Evolutionary conservation across 2,113 vertebrate species (phyloP).

Genomic region (Redunca redunca): DNA sequence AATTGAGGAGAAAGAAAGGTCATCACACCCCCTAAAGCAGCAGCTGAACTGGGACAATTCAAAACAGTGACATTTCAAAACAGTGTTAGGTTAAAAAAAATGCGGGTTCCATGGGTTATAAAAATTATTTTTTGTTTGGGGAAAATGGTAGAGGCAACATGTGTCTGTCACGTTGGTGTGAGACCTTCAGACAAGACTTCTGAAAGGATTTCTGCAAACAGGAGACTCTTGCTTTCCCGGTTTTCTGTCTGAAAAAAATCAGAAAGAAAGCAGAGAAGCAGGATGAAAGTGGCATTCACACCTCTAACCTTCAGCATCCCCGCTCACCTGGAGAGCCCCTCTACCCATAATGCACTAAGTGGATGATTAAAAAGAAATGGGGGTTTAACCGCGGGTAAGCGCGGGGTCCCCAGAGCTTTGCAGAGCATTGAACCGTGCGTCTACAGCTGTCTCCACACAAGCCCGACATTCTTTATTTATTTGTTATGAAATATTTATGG

Average conservation of each 20-base stretch:
- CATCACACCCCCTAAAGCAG: fast-evolving
- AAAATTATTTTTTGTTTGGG: background rate
- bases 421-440: slow-evolving; percentile 91
- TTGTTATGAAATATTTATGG: slow-evolving; percentile 99
- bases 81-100: too few species aligned
- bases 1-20: background rate
- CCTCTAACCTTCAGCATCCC: slow-evolving; percentile 82
- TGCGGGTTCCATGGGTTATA: fast-evolving
- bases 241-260: slow-evolving; percentile 52
- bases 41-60: too few species aligned
- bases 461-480: slow-evolving; percentile 99
- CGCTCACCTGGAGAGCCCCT: slow-evolving; percentile 92
- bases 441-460: slow-evolving; percentile 99
- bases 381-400: slow-evolving; percentile 95
- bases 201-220: background rate
- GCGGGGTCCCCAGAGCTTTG: slow-evolving; percentile 90
- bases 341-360: slow-evolving; percentile 97
- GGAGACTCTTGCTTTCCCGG: background rate
- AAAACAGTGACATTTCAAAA: background rate
- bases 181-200: background rate
- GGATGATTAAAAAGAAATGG: slow-evolving; percentile 99
- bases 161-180: background rate
- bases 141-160: background rate
- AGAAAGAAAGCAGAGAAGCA: background rate
- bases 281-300: slow-evolving; percentile 68